These are phyloP conservation scores for Lepidocyrtoides sp. DNA, from an alignment of 2,888 invertebrate genomes.

Conservation along the genomic window DNA sequence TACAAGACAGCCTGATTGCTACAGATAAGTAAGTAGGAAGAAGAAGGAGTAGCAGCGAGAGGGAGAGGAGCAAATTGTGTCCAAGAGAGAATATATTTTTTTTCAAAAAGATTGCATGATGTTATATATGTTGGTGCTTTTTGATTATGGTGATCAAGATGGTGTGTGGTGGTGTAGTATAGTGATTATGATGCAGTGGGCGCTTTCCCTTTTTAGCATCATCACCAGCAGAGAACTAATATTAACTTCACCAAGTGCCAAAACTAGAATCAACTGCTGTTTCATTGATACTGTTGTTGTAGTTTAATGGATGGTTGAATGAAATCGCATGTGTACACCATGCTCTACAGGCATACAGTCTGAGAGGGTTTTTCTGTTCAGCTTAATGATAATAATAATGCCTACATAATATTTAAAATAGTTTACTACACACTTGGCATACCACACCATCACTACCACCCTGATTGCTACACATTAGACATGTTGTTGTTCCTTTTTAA, in stretches of 20 bases:
- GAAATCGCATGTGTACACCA: background rate
- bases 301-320: conserved; percentile 10
- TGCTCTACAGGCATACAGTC: background rate
- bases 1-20: conserved; percentile 22
- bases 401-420: background rate
- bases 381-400: background rate
- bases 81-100: conserved; percentile 43
- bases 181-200: conserved; percentile 63
- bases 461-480: conserved; percentile 69
- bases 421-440: conserved; percentile 10
- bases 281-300: conserved; percentile 42
- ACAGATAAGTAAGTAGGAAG: conserved; percentile 54
- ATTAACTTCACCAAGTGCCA: conserved; percentile 66
- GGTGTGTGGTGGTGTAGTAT: conserved; percentile 15
- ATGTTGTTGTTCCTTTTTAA: conserved; percentile 37
- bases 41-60: conserved; percentile 41
- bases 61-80: conserved; percentile 36
- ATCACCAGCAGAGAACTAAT: conserved; percentile 54
- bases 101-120: background rate
- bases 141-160: conserved; percentile 43
- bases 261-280: conserved; percentile 62
- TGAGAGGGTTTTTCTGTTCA: conserved; percentile 27
- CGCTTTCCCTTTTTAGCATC: conserved; percentile 77
- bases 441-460: conserved; percentile 55
- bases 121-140: background rate